Percentiles rank a stretch among this genome's conserved stretches.
These are phyloP conservation scores for Cacoxenus indagator DNA, from an alignment of 2,888 invertebrate genomes.

Conservation along the genomic window DNA sequence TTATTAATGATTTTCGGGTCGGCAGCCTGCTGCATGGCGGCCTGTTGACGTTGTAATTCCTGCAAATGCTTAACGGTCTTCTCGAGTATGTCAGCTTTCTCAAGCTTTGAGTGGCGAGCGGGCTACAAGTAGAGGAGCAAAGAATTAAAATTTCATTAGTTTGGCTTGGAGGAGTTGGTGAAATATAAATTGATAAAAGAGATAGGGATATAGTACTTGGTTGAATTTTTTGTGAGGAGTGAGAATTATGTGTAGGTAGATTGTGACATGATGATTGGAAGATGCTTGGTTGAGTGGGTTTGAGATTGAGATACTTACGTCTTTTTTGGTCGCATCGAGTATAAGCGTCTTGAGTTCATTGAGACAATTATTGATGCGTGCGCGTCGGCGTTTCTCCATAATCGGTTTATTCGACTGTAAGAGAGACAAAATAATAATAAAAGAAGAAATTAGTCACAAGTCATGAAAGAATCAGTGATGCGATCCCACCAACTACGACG, in stretches of 20 bases:
- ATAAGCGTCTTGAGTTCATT: conserved; percentile 89
- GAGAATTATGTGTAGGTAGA: background rate
- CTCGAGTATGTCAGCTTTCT: conserved; percentile 96
- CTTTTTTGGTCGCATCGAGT: conserved; percentile 88
- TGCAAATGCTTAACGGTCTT: conserved; percentile 95
- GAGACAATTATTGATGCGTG: conserved; percentile 90
- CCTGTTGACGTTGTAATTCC: conserved; percentile 88
- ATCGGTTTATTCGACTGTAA: conserved; percentile 91
- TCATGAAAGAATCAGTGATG: background rate
- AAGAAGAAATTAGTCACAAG: conserved; percentile 46
- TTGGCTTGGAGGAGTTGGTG: background rate
- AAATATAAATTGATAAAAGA: background rate
- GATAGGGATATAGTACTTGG: conserved; percentile 4
- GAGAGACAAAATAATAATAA: conserved; percentile 25
- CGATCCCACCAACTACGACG: background rate
- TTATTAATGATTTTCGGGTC: conserved; percentile 88
- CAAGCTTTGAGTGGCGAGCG: conserved; percentile 91
- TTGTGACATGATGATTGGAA: background rate
- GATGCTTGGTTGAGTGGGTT: background rate
- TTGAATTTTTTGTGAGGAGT: background rate
- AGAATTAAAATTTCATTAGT: conserved; percentile 19
- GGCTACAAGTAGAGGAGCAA: conserved; percentile 76
- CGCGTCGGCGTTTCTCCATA: conserved; percentile 91
- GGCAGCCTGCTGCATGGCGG: conserved; percentile 84
- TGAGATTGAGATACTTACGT: conserved; percentile 77